Conservation (phyloP, 1,140 invertebrate genomes). For the Bombus breviceps region DNA sequence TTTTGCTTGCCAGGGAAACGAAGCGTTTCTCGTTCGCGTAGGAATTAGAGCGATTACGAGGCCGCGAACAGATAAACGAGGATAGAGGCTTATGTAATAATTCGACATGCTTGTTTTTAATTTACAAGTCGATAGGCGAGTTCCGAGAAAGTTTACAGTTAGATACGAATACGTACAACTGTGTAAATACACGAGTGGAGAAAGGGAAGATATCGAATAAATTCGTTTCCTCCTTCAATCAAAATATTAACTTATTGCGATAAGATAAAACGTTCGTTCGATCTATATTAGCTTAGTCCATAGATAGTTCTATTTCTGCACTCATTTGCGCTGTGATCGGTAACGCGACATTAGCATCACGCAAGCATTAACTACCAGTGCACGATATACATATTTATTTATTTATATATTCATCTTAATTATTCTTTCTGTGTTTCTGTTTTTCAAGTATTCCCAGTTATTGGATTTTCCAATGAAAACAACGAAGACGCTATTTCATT, state of each 20-base stretch:
- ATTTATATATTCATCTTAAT: background rate
- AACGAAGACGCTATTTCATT: too few species aligned
- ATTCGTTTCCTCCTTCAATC: constrained; percentile 7
- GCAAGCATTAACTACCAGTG: background rate
- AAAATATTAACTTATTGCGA: constrained; percentile 15
- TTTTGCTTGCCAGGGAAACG: constrained; percentile 10
- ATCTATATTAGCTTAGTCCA: background rate
- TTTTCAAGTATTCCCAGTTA: background rate
- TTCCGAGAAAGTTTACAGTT: constrained; percentile 37
- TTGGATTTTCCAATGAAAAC: too few species aligned
- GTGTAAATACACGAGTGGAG: constrained; percentile 1
- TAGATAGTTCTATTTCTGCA: background rate
- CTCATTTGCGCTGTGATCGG: background rate
- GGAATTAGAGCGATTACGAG: constrained; percentile 17
- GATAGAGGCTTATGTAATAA: constrained; percentile 31
- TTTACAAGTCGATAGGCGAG: background rate
- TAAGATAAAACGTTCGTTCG: constrained; percentile 11
- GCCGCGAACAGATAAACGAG: constrained; percentile 9
- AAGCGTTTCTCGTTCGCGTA: background rate
- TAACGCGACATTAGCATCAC: background rate
- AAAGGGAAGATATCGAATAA: background rate
- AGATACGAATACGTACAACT: constrained; percentile 8
- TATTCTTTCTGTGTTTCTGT: background rate
- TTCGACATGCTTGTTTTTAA: constrained; percentile 32
- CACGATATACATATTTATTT: background rate